Evolutionary conservation across 53 echinoderm and acorn worm species (phyloP), one percentile per base, ranked within the genome.

Genomic region (Patiria pectinifera): DNA sequence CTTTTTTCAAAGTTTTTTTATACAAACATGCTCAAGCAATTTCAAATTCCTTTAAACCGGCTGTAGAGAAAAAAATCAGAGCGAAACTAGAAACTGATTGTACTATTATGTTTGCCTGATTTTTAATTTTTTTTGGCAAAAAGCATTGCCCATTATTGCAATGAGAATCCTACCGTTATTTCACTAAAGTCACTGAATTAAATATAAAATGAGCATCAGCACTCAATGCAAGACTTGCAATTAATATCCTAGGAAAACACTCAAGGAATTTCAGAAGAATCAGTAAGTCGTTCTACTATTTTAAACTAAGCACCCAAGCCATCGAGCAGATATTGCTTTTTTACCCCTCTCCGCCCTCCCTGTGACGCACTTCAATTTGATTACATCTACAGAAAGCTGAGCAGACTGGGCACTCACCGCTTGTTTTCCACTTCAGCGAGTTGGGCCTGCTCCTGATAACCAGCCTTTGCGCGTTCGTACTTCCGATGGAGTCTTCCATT

Each of bases 401-500:
- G 66, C 23, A 21, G 74, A 74, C 18, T 46, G 12, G 16, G 35
- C 16, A 87, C 95, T 82, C 72, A 97, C 98, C 96, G 95, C 14
- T 83, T 94, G 69, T 95, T 96, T 25, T 95, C 98, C 0, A 86
- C 92, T 77, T 96, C 94, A 47, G 89, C 95, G 4, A 92, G 83
- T 63, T 96, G 98, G 0, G 92, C 83, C 78, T 98, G 96, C 26
- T 95, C 94, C 82, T 98, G 96, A 87, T 90, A 98, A 1, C 93
- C 93, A 24, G 92, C 86, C 78, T 92, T 93, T n/a, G 97, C 95
- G 59, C 95, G 83, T 82, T 96, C 96, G 82, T 96, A 98, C 49
- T 92, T 93, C 83, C 94, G 96, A 84, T 91, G 96, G 45, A 98
- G 87, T 83, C 93, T 95, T 62, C 48, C 90, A 63, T 96, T 98